Percentiles rank a stretch among this genome's conserved stretches.
Evolutionary conservation across 23 tunicate species (phyloP).

Genomic region (Aplidium turbinatum): DNA sequence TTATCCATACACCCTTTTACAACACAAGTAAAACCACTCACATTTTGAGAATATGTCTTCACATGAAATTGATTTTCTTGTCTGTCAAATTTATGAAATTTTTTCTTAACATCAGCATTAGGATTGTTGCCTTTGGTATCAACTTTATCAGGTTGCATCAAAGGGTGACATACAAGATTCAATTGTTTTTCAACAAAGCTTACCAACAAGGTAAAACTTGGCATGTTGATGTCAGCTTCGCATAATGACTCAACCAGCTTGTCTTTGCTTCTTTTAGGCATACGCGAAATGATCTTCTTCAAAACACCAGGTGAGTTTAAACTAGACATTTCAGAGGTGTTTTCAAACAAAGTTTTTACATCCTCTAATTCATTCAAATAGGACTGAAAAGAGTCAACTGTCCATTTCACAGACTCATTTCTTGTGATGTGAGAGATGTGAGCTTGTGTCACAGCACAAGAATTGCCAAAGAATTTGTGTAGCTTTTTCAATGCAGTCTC

Average conservation of each 20-base stretch:
- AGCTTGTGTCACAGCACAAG: not conserved
- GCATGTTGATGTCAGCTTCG: not conserved
- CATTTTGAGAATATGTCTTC: too few species aligned
- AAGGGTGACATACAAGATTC: conserved; percentile 12
- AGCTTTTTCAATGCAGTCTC: conserved; percentile 12
- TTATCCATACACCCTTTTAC: too few species aligned
- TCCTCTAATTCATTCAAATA: conserved; percentile 12
- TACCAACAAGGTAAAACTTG: not conserved
- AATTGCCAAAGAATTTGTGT: not conserved
- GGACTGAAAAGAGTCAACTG: conserved; percentile 8
- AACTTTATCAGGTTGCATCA: conserved; percentile 5
- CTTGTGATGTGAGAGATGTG: not conserved
- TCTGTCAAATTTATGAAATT: too few species aligned
- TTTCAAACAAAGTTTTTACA: not conserved
- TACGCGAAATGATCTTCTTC: not conserved
- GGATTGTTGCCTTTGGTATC: not conserved
- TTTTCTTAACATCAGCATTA: too few species aligned
- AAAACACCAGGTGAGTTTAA: conserved; percentile 11
- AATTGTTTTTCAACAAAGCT: conserved; percentile 1
- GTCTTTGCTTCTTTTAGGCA: not conserved
- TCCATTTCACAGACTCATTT: conserved; percentile 6
- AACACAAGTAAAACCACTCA: too few species aligned
- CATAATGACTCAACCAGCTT: not conserved
- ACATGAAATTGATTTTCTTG: too few species aligned
- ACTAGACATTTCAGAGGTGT: not conserved